These are phyloP conservation scores for Myxocyprinus asiaticus DNA, from an alignment of 2,113 vertebrate genomes.

Conservation along the genomic window DNA sequence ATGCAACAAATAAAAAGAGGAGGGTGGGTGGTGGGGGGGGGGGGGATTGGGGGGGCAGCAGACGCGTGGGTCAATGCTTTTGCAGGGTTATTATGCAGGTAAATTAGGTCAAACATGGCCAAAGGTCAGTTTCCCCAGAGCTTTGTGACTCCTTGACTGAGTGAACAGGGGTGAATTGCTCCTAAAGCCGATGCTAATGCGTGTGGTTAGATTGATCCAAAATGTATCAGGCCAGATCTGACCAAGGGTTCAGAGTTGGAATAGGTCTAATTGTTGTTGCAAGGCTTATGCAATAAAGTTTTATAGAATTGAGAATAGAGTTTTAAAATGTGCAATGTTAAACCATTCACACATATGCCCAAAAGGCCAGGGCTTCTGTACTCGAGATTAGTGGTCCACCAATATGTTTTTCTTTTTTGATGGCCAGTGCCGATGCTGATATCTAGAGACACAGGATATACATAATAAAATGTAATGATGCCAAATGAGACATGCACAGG, in stretches of 20 bases:
- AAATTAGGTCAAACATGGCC: slow-evolving; percentile 71
- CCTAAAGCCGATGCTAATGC: slow-evolving; percentile 5
- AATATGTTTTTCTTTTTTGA: too few relatives aligned
- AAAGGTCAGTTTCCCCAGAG: slow-evolving; percentile 62
- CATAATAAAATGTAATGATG: too few relatives aligned
- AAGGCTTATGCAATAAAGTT: too few relatives aligned
- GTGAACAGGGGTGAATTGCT: slow-evolving; percentile 42
- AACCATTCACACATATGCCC: neutral
- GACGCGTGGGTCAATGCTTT: slow-evolving; percentile 60
- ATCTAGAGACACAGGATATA: too few relatives aligned
- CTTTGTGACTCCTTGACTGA: slow-evolving; percentile 64
- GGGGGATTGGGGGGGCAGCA: slow-evolving; percentile 26
- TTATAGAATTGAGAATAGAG: neutral
- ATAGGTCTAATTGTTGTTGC: too few relatives aligned
- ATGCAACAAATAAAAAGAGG: slow-evolving; percentile 35
- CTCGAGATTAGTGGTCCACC: too few relatives aligned
- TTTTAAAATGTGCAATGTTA: neutral
- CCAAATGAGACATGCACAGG: too few relatives aligned
- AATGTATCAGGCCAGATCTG: too few relatives aligned
- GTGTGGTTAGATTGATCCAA: neutral
- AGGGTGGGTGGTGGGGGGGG: slow-evolving; percentile 39
- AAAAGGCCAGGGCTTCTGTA: neutral
- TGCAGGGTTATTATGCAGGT: slow-evolving; percentile 65
- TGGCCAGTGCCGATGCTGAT: too few relatives aligned
- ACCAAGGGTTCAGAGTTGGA: too few relatives aligned